Base-by-base conservation (phyloP, 2,888 invertebrate genomes). In the Ferdinandea cuprea region DNA sequence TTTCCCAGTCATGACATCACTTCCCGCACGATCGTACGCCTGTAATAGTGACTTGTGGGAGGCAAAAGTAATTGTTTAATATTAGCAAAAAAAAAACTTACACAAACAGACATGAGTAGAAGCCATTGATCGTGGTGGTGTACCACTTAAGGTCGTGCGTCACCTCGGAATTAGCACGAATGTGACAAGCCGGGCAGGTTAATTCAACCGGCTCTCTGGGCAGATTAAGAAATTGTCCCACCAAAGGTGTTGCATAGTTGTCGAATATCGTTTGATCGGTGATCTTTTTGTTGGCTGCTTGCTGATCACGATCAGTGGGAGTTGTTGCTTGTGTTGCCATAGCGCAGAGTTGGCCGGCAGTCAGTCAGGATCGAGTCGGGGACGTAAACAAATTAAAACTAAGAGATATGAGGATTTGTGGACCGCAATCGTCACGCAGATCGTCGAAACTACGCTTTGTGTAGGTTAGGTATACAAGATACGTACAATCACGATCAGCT, bases 81-180 rank as follows among this genome's bases (percentile, higher is more conserved):
- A 76, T 40, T 21, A 25, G 3, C 6, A 7, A 11, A 25, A 21
- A 61, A 81, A 25, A 21, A 61, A 81, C 89, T 85, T 86, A 90
- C 90, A 90, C 87, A 86, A 89, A 90, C 3, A 90, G 85, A 44
- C 89, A 90, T 35, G 89, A 89, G 4, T 89, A 86, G 63, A 90
- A 86, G 48, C 87, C 87, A 86, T 90, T 90, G 3, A 89, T 68
- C 35, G 89, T 89, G 37, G 80, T 85, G 35, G 88, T 89, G 88
- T 89, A 89, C 89, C 89, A 89, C 69, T 89, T 90, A 17, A 89
- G 85, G 86, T 89, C 89, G 61, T 88, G 87, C 19, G 88, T 85
- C 13, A 90, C 86, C 50, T 89, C 87, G 37, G 88, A 88, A 52
- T 86, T 56, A 25, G 87, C 88, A 58, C 85, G 86, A 46, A 87